phyloP scores from a whole-genome alignment of 2,113 vertebrate species.

The Myrmophylax atrothorax region DNA sequence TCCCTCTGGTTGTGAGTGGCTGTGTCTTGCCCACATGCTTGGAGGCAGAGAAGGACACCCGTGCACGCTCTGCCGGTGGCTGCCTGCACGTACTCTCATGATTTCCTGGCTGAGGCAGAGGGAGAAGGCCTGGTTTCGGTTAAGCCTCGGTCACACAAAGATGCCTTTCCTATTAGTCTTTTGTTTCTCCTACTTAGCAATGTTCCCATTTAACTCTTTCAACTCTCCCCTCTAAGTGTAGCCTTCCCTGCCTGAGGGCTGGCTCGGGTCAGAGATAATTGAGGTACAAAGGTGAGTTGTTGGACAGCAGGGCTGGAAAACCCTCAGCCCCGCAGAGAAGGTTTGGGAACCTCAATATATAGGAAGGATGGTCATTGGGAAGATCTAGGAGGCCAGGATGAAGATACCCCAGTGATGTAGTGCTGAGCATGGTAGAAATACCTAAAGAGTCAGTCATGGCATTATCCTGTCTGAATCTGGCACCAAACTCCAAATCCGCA shows the following conservation, averaged over 20 bases:
- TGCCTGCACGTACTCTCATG: slow-evolving; percentile 15
- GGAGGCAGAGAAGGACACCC: not conserved
- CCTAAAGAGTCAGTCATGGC: slow-evolving; percentile 40
- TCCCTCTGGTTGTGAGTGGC: not conserved
- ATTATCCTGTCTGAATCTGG: slow-evolving; percentile 51
- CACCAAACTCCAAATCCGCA: slow-evolving; percentile 28
- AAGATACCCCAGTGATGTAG: not conserved
- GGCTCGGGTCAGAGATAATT: not conserved
- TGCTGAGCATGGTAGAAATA: slow-evolving; percentile 33
- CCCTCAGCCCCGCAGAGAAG: fast-evolving
- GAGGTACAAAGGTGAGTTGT: not conserved
- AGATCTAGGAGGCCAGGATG: not conserved
- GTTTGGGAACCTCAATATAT: not conserved
- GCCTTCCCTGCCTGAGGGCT: not conserved
- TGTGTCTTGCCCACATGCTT: not conserved
- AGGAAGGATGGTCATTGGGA: not conserved
- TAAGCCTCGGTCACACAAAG: slow-evolving; percentile 71
- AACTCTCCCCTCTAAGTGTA: not conserved
- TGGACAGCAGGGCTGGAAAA: not conserved
- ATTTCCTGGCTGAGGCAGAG: slow-evolving; percentile 38
- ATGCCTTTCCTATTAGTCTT: slow-evolving; percentile 79
- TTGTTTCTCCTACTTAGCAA: slow-evolving; percentile 73
- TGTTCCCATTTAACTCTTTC: slow-evolving; percentile 70
- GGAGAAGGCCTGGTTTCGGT: slow-evolving; percentile 72
- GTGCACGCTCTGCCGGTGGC: not conserved